Conservation (phyloP, 2,113 vertebrate species). For the Ardeotis arabs region DNA sequence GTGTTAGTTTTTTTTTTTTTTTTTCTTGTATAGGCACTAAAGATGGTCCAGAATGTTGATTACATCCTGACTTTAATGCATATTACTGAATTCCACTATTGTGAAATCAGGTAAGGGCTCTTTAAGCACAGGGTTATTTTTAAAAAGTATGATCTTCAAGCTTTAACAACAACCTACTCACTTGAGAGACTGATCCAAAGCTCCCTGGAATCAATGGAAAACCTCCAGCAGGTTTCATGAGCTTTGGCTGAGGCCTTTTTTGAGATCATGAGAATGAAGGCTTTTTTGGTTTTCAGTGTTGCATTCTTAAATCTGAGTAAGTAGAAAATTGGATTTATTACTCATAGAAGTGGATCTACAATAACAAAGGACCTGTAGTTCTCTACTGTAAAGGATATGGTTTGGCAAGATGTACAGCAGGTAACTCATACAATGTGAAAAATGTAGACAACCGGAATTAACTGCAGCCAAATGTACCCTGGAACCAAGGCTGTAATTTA, state of each 20-base stretch:
- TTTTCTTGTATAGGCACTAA: not conserved
- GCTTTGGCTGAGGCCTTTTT: not conserved
- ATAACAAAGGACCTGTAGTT: not conserved
- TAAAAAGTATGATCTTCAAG: not conserved
- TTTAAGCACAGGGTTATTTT: not conserved
- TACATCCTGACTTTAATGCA: not conserved
- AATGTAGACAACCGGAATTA: constrained; percentile 24
- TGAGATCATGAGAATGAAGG: not conserved
- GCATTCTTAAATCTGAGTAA: constrained; percentile 1
- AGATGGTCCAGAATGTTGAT: not conserved
- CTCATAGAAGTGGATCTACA: not conserved
- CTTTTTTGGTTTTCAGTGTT: not conserved
- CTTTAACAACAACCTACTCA: not conserved
- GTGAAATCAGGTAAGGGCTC: not conserved
- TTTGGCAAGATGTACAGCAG: constrained; percentile 18
- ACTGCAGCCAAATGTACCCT: constrained; percentile 39
- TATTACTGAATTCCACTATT: not conserved
- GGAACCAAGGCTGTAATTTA: constrained; percentile 16
- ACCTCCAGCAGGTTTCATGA: not conserved
- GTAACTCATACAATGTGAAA: constrained; percentile 40
- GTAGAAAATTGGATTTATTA: constrained; percentile 28
- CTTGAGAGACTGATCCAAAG: not conserved
- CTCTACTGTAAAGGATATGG: not conserved
- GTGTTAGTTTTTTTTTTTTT: not conserved
- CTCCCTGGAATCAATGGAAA: not conserved